phyloP scores from a whole-genome alignment of 2,797 vertebrate genomes.

The Spheniscus humboldti region DNA sequence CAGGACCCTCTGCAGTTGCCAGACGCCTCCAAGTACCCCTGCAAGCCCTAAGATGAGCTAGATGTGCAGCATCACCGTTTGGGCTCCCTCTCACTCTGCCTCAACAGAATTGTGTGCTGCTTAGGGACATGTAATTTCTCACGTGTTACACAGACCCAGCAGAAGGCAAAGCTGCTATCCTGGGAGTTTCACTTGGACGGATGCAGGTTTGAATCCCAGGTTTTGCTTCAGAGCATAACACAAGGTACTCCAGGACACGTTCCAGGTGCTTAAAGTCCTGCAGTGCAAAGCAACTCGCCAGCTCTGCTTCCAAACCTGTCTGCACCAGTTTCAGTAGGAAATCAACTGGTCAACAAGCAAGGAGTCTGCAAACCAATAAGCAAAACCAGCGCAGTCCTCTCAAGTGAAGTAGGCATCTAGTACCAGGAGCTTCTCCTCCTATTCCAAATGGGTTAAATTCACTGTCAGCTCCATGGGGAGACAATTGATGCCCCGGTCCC shows the following conservation, averaged over 20 bases:
- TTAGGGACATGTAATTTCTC: background rate
- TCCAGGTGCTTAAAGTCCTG: background rate
- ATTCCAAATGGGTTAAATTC: background rate
- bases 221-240: background rate
- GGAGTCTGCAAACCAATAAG: background rate
- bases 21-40: background rate
- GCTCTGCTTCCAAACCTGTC: background rate
- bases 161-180: background rate
- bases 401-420: background rate
- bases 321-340: background rate
- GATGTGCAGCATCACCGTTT: background rate
- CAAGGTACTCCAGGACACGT: background rate
- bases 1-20: background rate
- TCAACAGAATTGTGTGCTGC: background rate
- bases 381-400: background rate
- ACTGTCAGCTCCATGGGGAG: background rate
- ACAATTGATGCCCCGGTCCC: background rate
- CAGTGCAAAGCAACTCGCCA: background rate
- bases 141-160: background rate
- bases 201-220: background rate
- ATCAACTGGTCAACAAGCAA: background rate
- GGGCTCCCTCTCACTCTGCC: background rate
- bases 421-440: background rate
- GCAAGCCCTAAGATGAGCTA: background rate
- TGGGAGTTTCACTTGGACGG: conserved; percentile 32